Evolutionary conservation across 2,888 invertebrate species (phyloP).

Genomic region (Zaprionus lineosus): DNA sequence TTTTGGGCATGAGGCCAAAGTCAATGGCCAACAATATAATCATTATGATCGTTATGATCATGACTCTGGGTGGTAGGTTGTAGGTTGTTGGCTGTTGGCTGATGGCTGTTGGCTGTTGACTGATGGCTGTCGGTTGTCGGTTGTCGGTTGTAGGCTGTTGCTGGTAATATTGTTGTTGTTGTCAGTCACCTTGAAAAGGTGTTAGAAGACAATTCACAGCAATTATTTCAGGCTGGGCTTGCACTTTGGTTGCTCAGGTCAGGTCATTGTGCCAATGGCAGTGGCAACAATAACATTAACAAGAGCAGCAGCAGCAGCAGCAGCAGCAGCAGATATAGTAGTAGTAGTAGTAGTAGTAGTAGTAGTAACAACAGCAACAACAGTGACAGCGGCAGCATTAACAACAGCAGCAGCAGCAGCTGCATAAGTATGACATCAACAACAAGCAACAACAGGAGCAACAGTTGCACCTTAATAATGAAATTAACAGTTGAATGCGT

Average conservation of each 20-base stretch:
- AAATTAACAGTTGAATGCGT: slow-evolving; percentile 45
- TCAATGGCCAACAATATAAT: slow-evolving; percentile 40
- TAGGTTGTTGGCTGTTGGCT: not conserved
- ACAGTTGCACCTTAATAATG: slow-evolving; percentile 35
- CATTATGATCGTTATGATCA: slow-evolving; percentile 14
- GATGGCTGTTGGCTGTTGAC: not conserved
- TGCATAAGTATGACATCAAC: not conserved
- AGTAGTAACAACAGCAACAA: slow-evolving; percentile 1
- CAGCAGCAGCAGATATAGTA: slow-evolving; percentile 6
- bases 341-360: slow-evolving; percentile 1
- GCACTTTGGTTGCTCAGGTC: slow-evolving; percentile 21
- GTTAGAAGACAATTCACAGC: slow-evolving; percentile 33
- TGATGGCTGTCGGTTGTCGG: not conserved
- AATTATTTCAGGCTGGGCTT: slow-evolving; percentile 40
- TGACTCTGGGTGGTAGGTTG: slow-evolving; percentile 2
- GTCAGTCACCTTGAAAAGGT: slow-evolving; percentile 69
- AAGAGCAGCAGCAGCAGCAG: slow-evolving; percentile 1
- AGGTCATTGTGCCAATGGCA: slow-evolving; percentile 44
- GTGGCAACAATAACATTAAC: slow-evolving; percentile 5
- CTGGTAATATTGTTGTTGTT: slow-evolving; percentile 28
- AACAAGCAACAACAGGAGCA: slow-evolving; percentile 1
- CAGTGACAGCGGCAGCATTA: slow-evolving; percentile 1
- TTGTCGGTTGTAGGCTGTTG: slow-evolving; percentile 7
- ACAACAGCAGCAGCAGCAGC: not conserved
- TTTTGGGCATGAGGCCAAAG: slow-evolving; percentile 40